Evolutionary conservation across 2,797 vertebrate genomes (phyloP).

Genomic region (Myotis daubentonii): DNA sequence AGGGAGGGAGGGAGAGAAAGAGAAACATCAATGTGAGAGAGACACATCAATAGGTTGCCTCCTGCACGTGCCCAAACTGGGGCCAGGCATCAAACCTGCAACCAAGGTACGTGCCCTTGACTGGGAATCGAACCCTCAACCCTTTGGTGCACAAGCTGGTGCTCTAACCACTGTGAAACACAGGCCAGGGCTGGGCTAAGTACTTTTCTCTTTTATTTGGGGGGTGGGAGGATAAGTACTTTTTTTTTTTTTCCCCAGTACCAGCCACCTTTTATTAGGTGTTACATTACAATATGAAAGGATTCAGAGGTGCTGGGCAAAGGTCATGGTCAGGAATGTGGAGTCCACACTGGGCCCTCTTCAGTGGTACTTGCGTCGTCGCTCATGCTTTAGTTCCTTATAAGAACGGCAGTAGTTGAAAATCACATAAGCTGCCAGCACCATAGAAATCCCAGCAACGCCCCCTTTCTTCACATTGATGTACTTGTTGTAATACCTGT

Average conservation of each 20-base stretch:
- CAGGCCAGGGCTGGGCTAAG: background rate
- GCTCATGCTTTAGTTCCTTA: conserved; percentile 94
- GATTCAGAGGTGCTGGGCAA: no score
- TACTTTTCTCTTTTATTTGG: background rate
- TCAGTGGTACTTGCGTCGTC: no score
- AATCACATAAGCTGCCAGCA: conserved; percentile 89
- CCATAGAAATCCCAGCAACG: conserved; percentile 92
- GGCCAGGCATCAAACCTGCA: background rate
- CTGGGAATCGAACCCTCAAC: background rate
- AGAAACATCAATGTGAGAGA: background rate
- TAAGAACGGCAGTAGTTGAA: conserved; percentile 93
- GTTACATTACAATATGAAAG: no score
- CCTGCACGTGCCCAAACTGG: background rate
- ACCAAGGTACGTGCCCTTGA: background rate
- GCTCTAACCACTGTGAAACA: background rate
- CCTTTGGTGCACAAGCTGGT: no score
- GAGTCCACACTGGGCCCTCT: no score
- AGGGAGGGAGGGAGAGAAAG: background rate
- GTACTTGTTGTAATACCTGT: conserved; percentile 94
- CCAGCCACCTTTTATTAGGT: no score
- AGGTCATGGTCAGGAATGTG: no score
- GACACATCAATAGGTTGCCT: background rate
- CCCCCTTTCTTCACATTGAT: conserved; percentile 94
- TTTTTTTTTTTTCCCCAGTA: no score
- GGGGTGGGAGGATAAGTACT: background rate